Evolutionary conservation across 1,140 invertebrate genomes (phyloP).

Genomic region (Pomacea maculata): DNA sequence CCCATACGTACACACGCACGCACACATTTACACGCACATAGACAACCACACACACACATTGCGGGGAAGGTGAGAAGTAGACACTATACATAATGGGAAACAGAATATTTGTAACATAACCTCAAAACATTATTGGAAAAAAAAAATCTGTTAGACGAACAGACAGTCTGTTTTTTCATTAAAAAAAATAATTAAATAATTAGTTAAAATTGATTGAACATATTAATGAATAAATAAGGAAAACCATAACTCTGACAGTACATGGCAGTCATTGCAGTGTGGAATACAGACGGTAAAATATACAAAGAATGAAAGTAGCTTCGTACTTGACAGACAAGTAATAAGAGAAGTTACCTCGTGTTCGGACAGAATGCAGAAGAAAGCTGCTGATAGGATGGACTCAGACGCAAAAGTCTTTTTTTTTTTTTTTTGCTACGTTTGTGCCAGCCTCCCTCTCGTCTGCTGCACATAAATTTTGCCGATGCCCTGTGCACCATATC

Average conservation of each 20-base stretch:
- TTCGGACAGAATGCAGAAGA: too few species aligned
- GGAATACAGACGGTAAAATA: too few species aligned
- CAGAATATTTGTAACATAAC: not conserved
- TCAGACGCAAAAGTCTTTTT: too few species aligned
- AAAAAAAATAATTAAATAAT: not conserved
- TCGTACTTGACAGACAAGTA: too few species aligned
- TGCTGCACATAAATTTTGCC: too few species aligned
- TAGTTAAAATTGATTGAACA: not conserved
- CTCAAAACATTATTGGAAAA: not conserved
- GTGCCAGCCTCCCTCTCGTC: too few species aligned
- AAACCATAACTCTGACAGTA: not conserved
- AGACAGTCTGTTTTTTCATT: not conserved
- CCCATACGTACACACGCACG: not conserved
- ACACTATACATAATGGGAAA: not conserved
- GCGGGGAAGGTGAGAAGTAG: not conserved
- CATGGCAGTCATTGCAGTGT: too few species aligned
- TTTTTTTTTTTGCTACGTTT: too few species aligned
- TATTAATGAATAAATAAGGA: not conserved
- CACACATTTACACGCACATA: not conserved
- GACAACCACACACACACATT: not conserved
- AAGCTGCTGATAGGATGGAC: too few species aligned
- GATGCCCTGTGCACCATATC: too few species aligned
- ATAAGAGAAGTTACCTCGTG: too few species aligned
- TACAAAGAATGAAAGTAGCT: too few species aligned
- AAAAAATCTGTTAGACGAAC: not conserved